Evolutionary conservation across 2,797 vertebrate species (phyloP).

Genomic region (Danio albolineatus): DNA sequence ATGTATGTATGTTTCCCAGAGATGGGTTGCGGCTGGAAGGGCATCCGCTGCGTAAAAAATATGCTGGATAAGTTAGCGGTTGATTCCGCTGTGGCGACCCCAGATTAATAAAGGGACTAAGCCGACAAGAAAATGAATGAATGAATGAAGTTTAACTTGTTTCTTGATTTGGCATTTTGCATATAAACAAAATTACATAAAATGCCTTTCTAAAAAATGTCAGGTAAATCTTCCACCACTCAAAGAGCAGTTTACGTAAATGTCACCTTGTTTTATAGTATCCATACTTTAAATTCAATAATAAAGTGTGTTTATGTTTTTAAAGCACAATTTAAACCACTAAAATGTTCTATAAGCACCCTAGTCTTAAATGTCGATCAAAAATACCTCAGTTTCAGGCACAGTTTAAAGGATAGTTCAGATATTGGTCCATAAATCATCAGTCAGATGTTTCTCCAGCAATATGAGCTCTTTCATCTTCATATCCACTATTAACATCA

Average conservation of each 20-base stretch:
- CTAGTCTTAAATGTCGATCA: neutral
- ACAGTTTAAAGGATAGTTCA: constrained; percentile 37
- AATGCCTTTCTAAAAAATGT: constrained; percentile 1
- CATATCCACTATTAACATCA: constrained; percentile 44
- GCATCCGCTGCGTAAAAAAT: too few species aligned
- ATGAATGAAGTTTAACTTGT: too few species aligned
- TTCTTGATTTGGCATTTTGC: too few species aligned
- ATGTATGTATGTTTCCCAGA: too few species aligned
- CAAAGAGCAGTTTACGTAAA: neutral
- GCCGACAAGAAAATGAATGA: too few species aligned
- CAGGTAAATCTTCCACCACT: neutral
- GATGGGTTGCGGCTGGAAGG: too few species aligned
- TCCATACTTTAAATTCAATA: constrained; percentile 9
- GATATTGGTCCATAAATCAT: constrained; percentile 51
- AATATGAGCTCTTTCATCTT: constrained; percentile 56
- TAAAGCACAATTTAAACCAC: constrained; percentile 15
- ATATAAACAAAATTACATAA: neutral
- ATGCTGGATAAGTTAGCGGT: too few species aligned
- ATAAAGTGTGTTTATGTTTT: neutral
- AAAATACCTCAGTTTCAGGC: constrained; percentile 33
- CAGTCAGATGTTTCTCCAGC: constrained; percentile 51
- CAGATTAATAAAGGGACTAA: too few species aligned
- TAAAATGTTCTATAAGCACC: constrained; percentile 8
- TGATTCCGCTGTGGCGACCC: too few species aligned
- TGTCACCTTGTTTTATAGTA: neutral